Percentiles rank a stretch among this genome's conserved stretches.
These are phyloP conservation scores for Nomada ferruginata DNA, from an alignment of 2,888 invertebrate species.

Conservation along the genomic window DNA sequence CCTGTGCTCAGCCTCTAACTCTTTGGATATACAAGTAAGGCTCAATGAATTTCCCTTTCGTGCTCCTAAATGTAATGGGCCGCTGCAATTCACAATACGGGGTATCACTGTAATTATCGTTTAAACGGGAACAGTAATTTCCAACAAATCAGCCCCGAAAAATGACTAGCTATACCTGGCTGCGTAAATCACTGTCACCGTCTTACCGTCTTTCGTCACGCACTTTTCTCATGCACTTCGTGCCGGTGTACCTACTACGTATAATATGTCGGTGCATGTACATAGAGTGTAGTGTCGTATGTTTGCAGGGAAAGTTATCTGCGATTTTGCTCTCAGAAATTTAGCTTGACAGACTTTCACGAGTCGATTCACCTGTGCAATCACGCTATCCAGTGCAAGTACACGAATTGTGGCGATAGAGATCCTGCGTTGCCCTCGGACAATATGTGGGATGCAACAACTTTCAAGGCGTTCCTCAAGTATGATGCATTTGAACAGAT, in stretches of 20 bases:
- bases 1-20: conserved; percentile 94
- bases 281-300: conserved; percentile 1
- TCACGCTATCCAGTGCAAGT: conserved; percentile 96
- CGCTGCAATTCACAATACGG: conserved; percentile 36
- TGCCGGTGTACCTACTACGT: not conserved
- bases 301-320: conserved; percentile 93
- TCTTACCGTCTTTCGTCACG: too few species aligned
- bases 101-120: conserved; percentile 53
- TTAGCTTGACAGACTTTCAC: conserved; percentile 93
- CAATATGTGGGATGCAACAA: conserved; percentile 98
- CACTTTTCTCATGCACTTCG: too few species aligned
- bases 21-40: conserved; percentile 95
- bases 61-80: conserved; percentile 41
- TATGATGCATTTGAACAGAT: conserved; percentile 53
- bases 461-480: conserved; percentile 87
- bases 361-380: conserved; percentile 97
- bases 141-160: conserved; percentile 22
- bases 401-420: conserved; percentile 89
- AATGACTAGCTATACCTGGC: conserved; percentile 59
- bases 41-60: conserved; percentile 16
- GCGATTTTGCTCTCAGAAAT: conserved; percentile 96
- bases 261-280: not conserved
- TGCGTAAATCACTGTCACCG: conserved; percentile 40
- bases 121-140: conserved; percentile 20
- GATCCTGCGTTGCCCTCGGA: conserved; percentile 92